A percentile compares a stretch with the other conserved stretches of the same genome.
Evolutionary conservation across 2,113 vertebrate species (phyloP).

Genomic region (Dicentrarchus labrax): DNA sequence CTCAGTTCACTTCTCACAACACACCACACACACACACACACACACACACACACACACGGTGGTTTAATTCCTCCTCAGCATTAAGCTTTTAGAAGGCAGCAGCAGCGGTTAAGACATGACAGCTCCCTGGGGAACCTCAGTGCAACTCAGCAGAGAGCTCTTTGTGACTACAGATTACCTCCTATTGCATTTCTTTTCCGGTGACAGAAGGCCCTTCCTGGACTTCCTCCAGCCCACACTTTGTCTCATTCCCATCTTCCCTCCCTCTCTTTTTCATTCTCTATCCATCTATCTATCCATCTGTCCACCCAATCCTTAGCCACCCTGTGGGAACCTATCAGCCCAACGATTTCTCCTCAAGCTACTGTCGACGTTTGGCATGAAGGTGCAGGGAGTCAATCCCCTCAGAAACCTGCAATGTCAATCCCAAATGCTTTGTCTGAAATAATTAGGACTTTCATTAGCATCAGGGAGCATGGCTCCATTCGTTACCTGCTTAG

Average conservation of each 20-base stretch:
- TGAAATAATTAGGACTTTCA: slow-evolving; percentile 80
- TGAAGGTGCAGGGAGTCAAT: slow-evolving; percentile 57
- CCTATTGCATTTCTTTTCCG: slow-evolving; percentile 60
- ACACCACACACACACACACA: not conserved
- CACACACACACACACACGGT: slow-evolving; percentile 3
- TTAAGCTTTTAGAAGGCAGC: slow-evolving; percentile 58
- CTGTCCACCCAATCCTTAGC: slow-evolving; percentile 34
- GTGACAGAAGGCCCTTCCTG: slow-evolving; percentile 51
- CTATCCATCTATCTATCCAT: slow-evolving; percentile 36
- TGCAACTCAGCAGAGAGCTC: slow-evolving; percentile 60
- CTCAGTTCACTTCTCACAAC: not conserved
- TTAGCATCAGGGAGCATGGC: slow-evolving; percentile 69
- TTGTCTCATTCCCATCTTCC: slow-evolving; percentile 26
- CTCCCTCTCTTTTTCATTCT: slow-evolving; percentile 10
- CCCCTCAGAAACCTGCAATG: slow-evolving; percentile 57
- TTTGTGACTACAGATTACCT: slow-evolving; percentile 71
- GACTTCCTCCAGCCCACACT: slow-evolving; percentile 36
- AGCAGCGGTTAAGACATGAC: slow-evolving; percentile 50
- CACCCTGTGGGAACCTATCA: slow-evolving; percentile 55
- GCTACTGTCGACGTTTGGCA: slow-evolving; percentile 48
- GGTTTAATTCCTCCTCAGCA: slow-evolving; percentile 54
- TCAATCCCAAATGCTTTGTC: slow-evolving; percentile 74
- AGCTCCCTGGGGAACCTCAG: slow-evolving; percentile 48
- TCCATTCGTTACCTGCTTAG: slow-evolving; percentile 63
- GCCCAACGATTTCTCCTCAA: slow-evolving; percentile 69